Conservation (phyloP, 2,888 invertebrate species). For the Cabera pusaria region DNA sequence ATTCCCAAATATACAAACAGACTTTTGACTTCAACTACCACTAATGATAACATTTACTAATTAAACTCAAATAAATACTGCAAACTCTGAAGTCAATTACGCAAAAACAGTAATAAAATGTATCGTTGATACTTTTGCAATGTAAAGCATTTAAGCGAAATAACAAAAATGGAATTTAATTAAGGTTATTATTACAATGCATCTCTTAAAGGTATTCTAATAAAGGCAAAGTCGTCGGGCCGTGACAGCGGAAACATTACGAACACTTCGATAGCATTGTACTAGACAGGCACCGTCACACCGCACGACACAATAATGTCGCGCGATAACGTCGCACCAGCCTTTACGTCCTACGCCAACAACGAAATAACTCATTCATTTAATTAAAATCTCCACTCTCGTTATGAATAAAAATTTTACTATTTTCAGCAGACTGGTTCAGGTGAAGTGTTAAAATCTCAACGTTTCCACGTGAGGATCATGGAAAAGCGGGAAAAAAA, state of each 20-base stretch:
- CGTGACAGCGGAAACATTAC: conserved; percentile 49
- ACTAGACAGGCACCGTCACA: conserved; percentile 34
- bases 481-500: conserved; percentile 71
- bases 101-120: no score
- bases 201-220: conserved; percentile 40
- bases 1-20: no score
- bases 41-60: no score
- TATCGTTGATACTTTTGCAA: no score
- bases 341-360: conserved; percentile 35
- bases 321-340: conserved; percentile 36
- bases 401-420: conserved; percentile 64
- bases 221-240: conserved; percentile 45
- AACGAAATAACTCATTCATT: conserved; percentile 67
- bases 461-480: conserved; percentile 76
- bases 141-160: no score
- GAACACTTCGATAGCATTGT: conserved; percentile 44
- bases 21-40: no score
- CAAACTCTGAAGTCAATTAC: no score
- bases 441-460: conserved; percentile 82
- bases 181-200: conserved; percentile 24
- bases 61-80: not conserved
- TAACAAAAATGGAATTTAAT: conserved; percentile 27
- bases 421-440: conserved; percentile 72
- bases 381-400: conserved; percentile 71
- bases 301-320: conserved; percentile 40